Evolutionary conservation across 2,888 invertebrate genomes (phyloP).

Genomic region (Morinoia aosen): DNA sequence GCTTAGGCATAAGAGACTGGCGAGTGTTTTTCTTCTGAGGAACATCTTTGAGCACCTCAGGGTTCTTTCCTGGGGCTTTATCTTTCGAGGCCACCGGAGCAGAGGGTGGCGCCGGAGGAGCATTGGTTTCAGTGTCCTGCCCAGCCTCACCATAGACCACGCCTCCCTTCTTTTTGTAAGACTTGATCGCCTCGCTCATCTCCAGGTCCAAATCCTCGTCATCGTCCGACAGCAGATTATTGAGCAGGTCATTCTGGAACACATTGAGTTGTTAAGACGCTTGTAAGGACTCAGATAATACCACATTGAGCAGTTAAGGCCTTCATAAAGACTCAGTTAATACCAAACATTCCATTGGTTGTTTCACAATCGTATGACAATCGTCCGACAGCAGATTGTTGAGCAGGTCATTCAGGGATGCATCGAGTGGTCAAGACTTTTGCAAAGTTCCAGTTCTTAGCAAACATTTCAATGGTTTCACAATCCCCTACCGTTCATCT

Average conservation of each 20-base stretch:
- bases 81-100: neutral
- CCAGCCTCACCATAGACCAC: slow-evolving; percentile 54
- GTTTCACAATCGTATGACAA: too few relatives aligned
- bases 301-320: too few relatives aligned
- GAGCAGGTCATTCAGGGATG: too few relatives aligned
- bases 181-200: slow-evolving; percentile 83
- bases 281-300: too few relatives aligned
- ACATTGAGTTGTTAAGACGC: neutral
- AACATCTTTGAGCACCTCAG: neutral
- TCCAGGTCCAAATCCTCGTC: slow-evolving; percentile 90
- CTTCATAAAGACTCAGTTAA: too few relatives aligned
- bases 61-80: neutral
- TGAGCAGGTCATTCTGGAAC: slow-evolving; percentile 33
- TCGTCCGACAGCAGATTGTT: too few relatives aligned
- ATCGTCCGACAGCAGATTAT: slow-evolving; percentile 75
- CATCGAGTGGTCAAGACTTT: too few relatives aligned
- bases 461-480: too few relatives aligned
- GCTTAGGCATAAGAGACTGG: neutral
- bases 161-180: slow-evolving; percentile 81
- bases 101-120: neutral
- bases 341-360: too few relatives aligned
- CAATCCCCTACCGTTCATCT: too few relatives aligned
- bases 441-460: too few relatives aligned
- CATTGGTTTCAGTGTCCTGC: neutral
- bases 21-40: neutral